phyloP scores from a whole-genome alignment of 2,888 invertebrate species.

The Melitaea athalia region DNA sequence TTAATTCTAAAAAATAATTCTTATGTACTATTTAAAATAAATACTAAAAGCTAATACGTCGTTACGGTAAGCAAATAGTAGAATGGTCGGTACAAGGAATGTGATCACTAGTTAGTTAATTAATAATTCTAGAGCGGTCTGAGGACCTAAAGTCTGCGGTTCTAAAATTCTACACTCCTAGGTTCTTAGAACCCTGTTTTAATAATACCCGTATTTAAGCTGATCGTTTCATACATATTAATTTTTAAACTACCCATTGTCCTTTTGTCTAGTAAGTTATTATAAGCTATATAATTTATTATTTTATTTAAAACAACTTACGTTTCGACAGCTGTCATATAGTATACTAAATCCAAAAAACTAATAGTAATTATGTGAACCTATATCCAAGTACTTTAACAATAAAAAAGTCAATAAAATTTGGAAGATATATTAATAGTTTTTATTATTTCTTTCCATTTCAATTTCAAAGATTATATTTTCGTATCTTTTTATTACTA shows the following conservation, averaged over 20 bases:
- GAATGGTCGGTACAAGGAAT: slow-evolving; percentile 66
- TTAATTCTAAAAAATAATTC: too few relatives aligned
- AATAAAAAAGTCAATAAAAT: too few relatives aligned
- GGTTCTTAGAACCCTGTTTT: slow-evolving; percentile 72
- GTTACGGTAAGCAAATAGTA: not conserved
- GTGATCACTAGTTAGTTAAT: slow-evolving; percentile 77
- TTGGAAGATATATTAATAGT: too few relatives aligned
- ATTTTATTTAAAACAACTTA: not conserved
- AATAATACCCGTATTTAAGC: slow-evolving; percentile 73
- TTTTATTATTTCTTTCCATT: too few relatives aligned
- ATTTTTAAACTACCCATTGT: slow-evolving; percentile 55
- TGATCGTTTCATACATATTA: slow-evolving; percentile 73
- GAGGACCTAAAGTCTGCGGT: slow-evolving; percentile 77
- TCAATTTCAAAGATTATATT: too few relatives aligned
- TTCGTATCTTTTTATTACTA: too few relatives aligned
- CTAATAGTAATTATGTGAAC: not conserved
- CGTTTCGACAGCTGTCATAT: too few relatives aligned
- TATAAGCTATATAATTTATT: not conserved
- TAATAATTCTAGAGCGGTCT: slow-evolving; percentile 79
- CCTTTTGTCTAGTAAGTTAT: slow-evolving; percentile 30
- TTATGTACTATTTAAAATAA: not conserved
- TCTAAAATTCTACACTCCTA: slow-evolving; percentile 49
- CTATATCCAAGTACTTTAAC: too few relatives aligned
- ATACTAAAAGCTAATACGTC: not conserved
- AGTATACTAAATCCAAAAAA: too few relatives aligned